Conservation (phyloP, 2,888 invertebrate genomes). For the Diaperis boleti region DNA sequence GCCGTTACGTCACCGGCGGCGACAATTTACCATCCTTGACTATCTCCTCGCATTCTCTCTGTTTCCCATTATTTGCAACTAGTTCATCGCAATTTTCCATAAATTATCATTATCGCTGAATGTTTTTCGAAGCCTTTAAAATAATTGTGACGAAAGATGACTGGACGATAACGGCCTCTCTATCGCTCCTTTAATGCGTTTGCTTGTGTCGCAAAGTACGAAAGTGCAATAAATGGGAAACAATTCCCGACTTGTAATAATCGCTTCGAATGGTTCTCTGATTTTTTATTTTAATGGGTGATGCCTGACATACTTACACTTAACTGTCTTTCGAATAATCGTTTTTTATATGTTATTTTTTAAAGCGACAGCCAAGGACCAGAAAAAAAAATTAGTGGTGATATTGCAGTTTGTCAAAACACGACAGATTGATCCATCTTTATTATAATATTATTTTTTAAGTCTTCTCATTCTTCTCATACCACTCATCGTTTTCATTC, state of each 20-base stretch:
- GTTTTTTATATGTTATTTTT: too few species aligned
- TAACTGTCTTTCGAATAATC: too few species aligned
- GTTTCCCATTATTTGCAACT: neutral
- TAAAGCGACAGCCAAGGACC: too few species aligned
- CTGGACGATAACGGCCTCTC: neutral
- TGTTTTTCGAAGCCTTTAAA: conserved; percentile 3
- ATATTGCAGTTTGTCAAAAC: too few species aligned
- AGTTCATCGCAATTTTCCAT: neutral
- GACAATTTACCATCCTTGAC: too few species aligned
- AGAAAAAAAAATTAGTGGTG: too few species aligned
- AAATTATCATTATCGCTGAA: neutral
- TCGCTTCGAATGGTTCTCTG: neutral
- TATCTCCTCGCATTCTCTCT: neutral
- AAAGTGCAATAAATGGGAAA: conserved; percentile 2
- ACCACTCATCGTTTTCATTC: too few species aligned
- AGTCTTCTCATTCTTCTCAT: too few species aligned
- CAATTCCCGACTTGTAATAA: conserved; percentile 3
- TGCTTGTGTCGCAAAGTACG: neutral
- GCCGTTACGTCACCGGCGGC: too few species aligned
- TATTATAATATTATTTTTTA: too few species aligned
- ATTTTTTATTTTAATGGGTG: neutral
- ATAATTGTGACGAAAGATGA: neutral
- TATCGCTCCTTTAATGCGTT: neutral
- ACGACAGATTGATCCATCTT: too few species aligned
- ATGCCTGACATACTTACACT: neutral